Conservation (phyloP, 2,888 invertebrate genomes). For the Melieria picta region DNA sequence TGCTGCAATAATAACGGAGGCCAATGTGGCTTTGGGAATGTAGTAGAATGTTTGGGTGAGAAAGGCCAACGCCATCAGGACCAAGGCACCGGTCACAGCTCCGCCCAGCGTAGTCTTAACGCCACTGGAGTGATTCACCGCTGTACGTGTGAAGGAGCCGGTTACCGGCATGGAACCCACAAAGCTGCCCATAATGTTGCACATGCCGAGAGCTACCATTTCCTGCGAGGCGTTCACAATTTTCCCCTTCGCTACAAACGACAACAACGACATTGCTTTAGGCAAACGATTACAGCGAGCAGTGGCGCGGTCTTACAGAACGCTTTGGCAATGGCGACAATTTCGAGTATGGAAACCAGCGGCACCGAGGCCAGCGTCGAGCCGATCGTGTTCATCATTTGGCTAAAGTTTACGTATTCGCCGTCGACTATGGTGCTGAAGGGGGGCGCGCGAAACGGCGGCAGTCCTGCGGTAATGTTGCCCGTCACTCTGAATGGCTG, state of each 20-base stretch:
- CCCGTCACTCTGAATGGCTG: slow-evolving; percentile 79
- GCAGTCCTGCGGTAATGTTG: slow-evolving; percentile 76
- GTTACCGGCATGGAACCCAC: slow-evolving; percentile 88
- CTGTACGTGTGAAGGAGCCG: slow-evolving; percentile 88
- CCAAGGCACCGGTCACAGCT: slow-evolving; percentile 78
- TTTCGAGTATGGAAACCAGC: slow-evolving; percentile 78
- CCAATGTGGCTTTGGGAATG: slow-evolving; percentile 87
- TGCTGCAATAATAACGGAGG: slow-evolving; percentile 89
- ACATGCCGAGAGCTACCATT: slow-evolving; percentile 85
- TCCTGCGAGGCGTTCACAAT: slow-evolving; percentile 89
- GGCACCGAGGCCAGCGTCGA: slow-evolving; percentile 75
- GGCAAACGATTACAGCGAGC: background rate
- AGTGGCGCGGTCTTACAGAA: slow-evolving; percentile 71
- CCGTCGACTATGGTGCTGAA: slow-evolving; percentile 74
- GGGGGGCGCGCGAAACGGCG: slow-evolving; percentile 75
- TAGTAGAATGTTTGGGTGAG: slow-evolving; percentile 86
- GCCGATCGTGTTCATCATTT: slow-evolving; percentile 74
- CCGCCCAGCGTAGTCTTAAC: slow-evolving; percentile 87
- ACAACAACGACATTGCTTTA: slow-evolving; percentile 1
- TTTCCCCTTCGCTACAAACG: slow-evolving; percentile 75
- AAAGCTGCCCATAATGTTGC: slow-evolving; percentile 85
- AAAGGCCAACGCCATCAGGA: slow-evolving; percentile 81
- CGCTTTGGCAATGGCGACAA: slow-evolving; percentile 81
- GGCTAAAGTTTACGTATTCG: slow-evolving; percentile 70
- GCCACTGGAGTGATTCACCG: slow-evolving; percentile 91